These are phyloP conservation scores for Scalopus aquaticus DNA, from an alignment of 2,113 vertebrate genomes.

Conservation along the genomic window DNA sequence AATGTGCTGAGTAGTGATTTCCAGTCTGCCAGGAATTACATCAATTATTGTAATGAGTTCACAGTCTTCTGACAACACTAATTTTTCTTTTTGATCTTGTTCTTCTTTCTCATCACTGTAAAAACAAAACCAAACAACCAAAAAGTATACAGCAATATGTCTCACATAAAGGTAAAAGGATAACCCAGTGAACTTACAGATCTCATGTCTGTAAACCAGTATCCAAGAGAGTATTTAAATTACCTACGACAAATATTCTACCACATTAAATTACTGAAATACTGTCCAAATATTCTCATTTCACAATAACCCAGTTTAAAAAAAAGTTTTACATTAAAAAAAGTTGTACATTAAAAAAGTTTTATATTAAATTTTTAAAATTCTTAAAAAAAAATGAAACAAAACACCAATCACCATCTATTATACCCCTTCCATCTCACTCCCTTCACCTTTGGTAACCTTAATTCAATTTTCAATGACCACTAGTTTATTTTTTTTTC, in stretches of 20 bases:
- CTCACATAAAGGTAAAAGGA: not conserved
- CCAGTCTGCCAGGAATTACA: conserved; percentile 93
- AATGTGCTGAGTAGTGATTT: conserved; percentile 96
- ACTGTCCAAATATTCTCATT: not conserved
- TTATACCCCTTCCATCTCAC: too few relatives aligned
- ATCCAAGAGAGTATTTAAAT: conserved; percentile 6
- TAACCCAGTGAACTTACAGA: not conserved
- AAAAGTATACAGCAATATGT: not conserved
- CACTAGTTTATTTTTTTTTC: too few relatives aligned
- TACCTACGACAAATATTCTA: not conserved
- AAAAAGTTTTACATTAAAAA: not conserved
- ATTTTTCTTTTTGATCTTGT: conserved; percentile 94
- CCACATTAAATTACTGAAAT: conserved; percentile 35
- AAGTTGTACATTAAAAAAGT: not conserved
- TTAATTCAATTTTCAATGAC: too few relatives aligned
- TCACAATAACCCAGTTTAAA: not conserved
- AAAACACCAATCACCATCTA: too few relatives aligned
- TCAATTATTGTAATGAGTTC: conserved; percentile 96
- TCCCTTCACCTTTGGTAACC: too few relatives aligned
- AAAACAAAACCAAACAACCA: conserved; percentile 20
- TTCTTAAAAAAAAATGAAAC: too few relatives aligned
- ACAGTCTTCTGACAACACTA: conserved; percentile 94
- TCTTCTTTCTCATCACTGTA: conserved; percentile 93
- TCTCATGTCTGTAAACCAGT: not conserved
- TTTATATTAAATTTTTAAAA: too few relatives aligned